Percentiles rank a stretch among this genome's conserved stretches.
Conservation (phyloP, 2,113 vertebrate genomes). For the Collichthys lucidus region DNA sequence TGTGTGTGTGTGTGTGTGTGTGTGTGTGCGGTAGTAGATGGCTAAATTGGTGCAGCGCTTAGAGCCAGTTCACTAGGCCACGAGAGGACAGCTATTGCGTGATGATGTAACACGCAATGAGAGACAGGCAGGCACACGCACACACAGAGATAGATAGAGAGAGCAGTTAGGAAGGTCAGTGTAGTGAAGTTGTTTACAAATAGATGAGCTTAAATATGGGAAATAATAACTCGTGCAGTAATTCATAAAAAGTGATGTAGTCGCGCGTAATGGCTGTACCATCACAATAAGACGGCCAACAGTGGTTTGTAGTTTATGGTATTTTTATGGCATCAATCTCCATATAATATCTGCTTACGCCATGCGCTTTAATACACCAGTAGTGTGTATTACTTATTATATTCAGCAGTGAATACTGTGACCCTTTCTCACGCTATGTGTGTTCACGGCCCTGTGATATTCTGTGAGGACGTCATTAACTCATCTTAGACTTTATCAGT, state of each 20-base stretch:
- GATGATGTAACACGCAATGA: constrained; percentile 83
- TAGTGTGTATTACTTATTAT: not conserved
- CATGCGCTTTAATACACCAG: not conserved
- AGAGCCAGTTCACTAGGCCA: constrained; percentile 85
- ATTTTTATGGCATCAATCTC: not conserved
- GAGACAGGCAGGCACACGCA: constrained; percentile 18
- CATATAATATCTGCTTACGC: not conserved
- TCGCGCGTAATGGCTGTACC: not conserved
- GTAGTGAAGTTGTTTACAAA: constrained; percentile 61
- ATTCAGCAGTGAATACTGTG: not conserved
- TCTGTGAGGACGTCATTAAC: not conserved
- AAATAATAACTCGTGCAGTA: not conserved
- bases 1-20: constrained; percentile 15
- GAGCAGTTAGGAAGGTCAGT: constrained; percentile 57
- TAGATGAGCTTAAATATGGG: constrained; percentile 27
- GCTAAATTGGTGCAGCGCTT: constrained; percentile 73
- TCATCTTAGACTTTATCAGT: not conserved
- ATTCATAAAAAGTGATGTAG: not conserved
- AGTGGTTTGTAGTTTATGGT: not conserved
- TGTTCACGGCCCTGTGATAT: not conserved
- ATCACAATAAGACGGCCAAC: not conserved
- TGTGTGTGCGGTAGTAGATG: constrained; percentile 33
- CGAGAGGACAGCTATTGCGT: constrained; percentile 80
- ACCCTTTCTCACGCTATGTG: no score
- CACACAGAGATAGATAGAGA: not conserved